Evolutionary conservation across 1,140 invertebrate genomes (phyloP).

Genomic region (Drosophila sucinea): DNA sequence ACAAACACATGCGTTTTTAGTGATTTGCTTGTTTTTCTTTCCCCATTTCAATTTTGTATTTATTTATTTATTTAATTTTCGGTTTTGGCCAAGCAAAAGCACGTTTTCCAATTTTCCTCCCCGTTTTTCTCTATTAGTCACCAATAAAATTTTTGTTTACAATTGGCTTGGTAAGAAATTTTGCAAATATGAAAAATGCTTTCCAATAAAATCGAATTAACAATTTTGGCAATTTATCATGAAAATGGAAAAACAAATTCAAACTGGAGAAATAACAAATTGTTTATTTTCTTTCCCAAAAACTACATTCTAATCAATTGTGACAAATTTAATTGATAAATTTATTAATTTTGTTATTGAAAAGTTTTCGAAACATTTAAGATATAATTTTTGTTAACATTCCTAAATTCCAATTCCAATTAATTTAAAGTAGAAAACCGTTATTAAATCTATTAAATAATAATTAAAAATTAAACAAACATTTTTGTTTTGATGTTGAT

Average conservation of each 20-base stretch:
- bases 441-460: too few species aligned
- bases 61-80: constrained; percentile 56
- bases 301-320: too few species aligned
- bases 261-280: background rate
- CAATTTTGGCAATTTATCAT: constrained; percentile 5
- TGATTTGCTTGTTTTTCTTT: constrained; percentile 19
- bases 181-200: constrained; percentile 11
- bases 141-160: constrained; percentile 12
- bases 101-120: constrained; percentile 15
- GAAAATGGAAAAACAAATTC: background rate
- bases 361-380: too few species aligned
- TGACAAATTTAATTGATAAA: too few species aligned
- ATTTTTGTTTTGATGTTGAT: too few species aligned
- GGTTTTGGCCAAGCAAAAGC: constrained; percentile 23
- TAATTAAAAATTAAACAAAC: too few species aligned
- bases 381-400: too few species aligned
- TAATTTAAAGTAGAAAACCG: too few species aligned
- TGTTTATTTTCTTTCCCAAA: background rate
- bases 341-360: too few species aligned
- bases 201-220: constrained; percentile 2
- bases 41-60: constrained; percentile 31
- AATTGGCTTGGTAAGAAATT: constrained; percentile 6
- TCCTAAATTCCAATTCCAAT: too few species aligned
- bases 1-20: constrained; percentile 19
- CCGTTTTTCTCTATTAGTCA: constrained; percentile 22